Evolutionary conservation across 2,888 invertebrate species (phyloP), one percentile per base, ranked within the genome.

Genomic region (Lordiphosa andalusiaca): DNA sequence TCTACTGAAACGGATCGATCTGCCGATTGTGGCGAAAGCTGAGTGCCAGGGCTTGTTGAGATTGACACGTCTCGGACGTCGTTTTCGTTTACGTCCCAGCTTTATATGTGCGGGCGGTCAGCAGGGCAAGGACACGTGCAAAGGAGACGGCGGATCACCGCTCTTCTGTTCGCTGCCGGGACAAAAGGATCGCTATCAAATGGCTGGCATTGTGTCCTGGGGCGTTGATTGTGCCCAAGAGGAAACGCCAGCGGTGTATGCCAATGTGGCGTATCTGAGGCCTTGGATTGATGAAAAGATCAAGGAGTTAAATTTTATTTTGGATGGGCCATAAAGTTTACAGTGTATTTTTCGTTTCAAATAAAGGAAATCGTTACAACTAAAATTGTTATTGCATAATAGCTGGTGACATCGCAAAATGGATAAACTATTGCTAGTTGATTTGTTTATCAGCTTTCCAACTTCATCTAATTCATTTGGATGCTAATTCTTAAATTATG

Each of bases 41-140:
- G 73, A 72, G 0, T 92, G 92, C 52, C 89, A 91, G 56, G 50
- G 64, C 0, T 69, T 83, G 2, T 89, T 95, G 1, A 90, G 93
- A 0, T 89, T 55, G 85, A 59, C 95, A 0, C 90, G 93, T 0
- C 89, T 95, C 0, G 94, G 94, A 0, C 87, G 88, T 0, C 90
- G 91, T 78, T 95, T 94, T 86, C 80, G 90, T 35, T 90, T 96
- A 1, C 92, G 95, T 67, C 84, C 90, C 0, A 92, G 93, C 6
- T 95, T 95, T 87, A 91, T 95, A 65, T 95, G 95, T 76, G 95
- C 95, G 0, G 95, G 95, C 0, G 95, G 95, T 0, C 93, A 93
- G 71, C 67, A 85, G 0, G 93, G 93, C n/a, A 91, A 91, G 70
- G 88, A 87, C 6, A 84, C 86, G 0, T 88, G 88, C 62, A 72